Conservation (phyloP, 2,888 invertebrate genomes). For the Troilus luridus region DNA sequence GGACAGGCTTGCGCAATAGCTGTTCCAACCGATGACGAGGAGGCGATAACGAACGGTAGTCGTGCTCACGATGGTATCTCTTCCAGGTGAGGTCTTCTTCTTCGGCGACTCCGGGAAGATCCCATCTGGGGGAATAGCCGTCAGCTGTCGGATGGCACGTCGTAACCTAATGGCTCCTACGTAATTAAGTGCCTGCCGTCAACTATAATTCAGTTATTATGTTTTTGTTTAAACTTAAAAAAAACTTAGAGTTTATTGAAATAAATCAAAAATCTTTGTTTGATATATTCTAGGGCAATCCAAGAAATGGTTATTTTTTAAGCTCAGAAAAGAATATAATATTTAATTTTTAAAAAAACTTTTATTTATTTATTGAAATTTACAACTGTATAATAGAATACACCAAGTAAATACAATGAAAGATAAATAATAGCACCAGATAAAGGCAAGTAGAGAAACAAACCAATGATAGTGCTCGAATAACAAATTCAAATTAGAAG, state of each 20-base stretch:
- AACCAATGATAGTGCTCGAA: too few relatives aligned
- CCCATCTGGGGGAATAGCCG: neutral
- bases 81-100: constrained; percentile 25
- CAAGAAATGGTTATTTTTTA: too few relatives aligned
- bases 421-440: too few relatives aligned
- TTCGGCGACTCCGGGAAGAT: neutral
- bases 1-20: neutral
- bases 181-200: neutral
- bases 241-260: neutral
- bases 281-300: too few relatives aligned
- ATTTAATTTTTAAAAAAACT: too few relatives aligned
- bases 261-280: too few relatives aligned
- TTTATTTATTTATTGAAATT: too few relatives aligned
- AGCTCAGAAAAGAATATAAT: too few relatives aligned
- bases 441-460: too few relatives aligned
- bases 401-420: too few relatives aligned
- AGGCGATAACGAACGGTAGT: constrained; percentile 28
- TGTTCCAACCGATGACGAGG: constrained; percentile 17
- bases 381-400: too few relatives aligned
- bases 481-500: too few relatives aligned
- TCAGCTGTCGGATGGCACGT: constrained; percentile 12
- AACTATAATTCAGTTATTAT: neutral
- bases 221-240: neutral
- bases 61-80: constrained; percentile 13
- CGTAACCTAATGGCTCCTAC: neutral